Percentiles rank a stretch among this genome's conserved stretches.
These are phyloP conservation scores for Meghimatium bilineatum DNA, from an alignment of 2,888 invertebrate species.

Conservation along the genomic window DNA sequence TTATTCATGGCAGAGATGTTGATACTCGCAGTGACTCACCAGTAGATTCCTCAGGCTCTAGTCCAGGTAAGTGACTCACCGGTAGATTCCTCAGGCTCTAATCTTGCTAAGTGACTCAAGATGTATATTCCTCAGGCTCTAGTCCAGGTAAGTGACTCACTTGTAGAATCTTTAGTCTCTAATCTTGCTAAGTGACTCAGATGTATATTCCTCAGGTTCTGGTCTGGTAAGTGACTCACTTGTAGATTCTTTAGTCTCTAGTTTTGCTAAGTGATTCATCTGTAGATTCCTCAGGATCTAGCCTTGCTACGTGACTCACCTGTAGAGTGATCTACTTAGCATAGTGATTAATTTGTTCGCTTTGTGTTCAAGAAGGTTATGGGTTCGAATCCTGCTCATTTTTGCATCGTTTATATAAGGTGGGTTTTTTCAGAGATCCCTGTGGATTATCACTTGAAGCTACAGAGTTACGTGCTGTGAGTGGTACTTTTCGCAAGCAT, in stretches of 20 bases:
- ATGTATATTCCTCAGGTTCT: constrained; percentile 49
- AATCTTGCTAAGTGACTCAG: constrained; percentile 44
- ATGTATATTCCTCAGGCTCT: constrained; percentile 49
- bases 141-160: constrained; percentile 45
- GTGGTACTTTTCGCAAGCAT: no score
- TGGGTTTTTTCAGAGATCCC: no score
- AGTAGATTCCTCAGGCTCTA: constrained; percentile 52
- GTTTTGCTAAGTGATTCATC: constrained; percentile 55
- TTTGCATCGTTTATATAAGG: no score
- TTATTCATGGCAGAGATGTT: constrained; percentile 26
- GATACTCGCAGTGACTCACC: constrained; percentile 55
- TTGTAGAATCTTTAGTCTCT: constrained; percentile 48
- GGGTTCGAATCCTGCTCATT: no score
- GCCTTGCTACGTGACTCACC: constrained; percentile 40
- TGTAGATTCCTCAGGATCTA: constrained; percentile 52
- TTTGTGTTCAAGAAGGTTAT: no score
- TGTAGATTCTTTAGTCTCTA: constrained; percentile 49
- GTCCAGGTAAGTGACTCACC: constrained; percentile 42
- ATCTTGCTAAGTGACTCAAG: constrained; percentile 40
- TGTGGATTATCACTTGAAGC: no score
- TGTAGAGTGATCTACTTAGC: constrained; percentile 42
- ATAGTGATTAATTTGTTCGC: no score
- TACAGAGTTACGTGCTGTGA: no score
- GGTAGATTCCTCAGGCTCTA: constrained; percentile 49
- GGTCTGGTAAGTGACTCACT: constrained; percentile 44